Evolutionary conservation across 2,888 invertebrate species (phyloP).

Genomic region (Crocallis elinguaria): DNA sequence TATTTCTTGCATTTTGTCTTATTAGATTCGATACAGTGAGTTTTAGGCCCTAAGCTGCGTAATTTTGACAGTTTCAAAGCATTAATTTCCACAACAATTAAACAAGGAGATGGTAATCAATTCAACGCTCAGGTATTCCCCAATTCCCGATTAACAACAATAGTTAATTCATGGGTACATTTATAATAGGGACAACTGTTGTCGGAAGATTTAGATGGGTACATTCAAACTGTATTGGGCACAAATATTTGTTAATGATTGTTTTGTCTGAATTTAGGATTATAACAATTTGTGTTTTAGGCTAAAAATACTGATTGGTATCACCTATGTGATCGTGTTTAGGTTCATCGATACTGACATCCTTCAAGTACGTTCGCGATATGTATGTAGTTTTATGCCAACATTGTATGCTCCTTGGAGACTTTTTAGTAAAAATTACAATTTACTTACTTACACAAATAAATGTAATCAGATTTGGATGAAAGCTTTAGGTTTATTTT

Average conservation of each 20-base stretch:
- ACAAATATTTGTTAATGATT: background rate
- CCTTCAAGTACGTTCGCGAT: too few species aligned
- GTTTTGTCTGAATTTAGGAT: too few species aligned
- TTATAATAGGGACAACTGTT: conserved; percentile 9
- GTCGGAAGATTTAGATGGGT: conserved; percentile 8
- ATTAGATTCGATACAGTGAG: background rate
- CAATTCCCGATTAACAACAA: conserved; percentile 13
- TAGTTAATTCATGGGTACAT: conserved; percentile 20
- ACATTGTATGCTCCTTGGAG: too few species aligned
- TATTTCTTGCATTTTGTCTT: background rate
- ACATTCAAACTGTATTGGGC: background rate
- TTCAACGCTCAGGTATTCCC: conserved; percentile 10
- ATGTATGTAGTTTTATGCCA: too few species aligned
- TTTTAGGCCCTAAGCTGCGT: conserved; percentile 5
- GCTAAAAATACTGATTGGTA: too few species aligned
- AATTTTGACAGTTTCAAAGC: conserved; percentile 3
- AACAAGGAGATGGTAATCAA: conserved; percentile 20
- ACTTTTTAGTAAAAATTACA: too few species aligned
- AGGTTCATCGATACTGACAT: too few species aligned
- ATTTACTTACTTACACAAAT: too few species aligned
- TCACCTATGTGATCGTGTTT: too few species aligned
- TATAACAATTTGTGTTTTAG: too few species aligned
- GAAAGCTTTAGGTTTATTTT: too few species aligned
- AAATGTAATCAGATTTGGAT: too few species aligned
- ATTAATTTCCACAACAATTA: conserved; percentile 21